These are phyloP conservation scores for Amblyopsis hoosieri DNA, from an alignment of 2,797 vertebrate genomes.

Conservation along the genomic window DNA sequence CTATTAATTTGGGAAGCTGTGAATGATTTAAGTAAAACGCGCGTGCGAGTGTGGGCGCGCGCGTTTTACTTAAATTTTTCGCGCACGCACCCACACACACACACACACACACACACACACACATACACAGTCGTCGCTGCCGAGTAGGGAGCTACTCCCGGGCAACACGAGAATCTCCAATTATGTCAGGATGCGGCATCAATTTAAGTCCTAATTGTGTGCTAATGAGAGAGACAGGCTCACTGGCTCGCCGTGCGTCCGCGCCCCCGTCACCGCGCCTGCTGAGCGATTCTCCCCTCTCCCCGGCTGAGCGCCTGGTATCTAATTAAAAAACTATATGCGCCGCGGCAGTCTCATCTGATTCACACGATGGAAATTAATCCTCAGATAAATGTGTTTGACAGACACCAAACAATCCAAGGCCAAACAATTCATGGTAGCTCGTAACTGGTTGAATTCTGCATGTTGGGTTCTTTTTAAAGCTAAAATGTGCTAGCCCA, in stretches of 20 bases:
- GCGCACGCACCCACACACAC: slow-evolving; percentile 53
- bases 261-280: slow-evolving; percentile 89
- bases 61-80: too few relatives aligned
- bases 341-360: slow-evolving; percentile 89
- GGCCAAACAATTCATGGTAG: slow-evolving; percentile 1
- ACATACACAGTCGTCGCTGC: slow-evolving; percentile 74
- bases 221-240: slow-evolving; percentile 94
- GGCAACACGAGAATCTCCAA: slow-evolving; percentile 92
- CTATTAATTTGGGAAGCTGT: slow-evolving; percentile 32
- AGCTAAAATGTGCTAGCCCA: background rate
- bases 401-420: slow-evolving; percentile 65
- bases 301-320: slow-evolving; percentile 86
- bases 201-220: slow-evolving; percentile 98
- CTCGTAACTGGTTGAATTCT: slow-evolving; percentile 4
- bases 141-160: slow-evolving; percentile 85
- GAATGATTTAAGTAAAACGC: too few relatives aligned
- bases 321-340: slow-evolving; percentile 99
- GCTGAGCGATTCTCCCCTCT: slow-evolving; percentile 63
- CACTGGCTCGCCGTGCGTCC: slow-evolving; percentile 89
- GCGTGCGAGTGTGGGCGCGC: too few relatives aligned
- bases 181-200: slow-evolving; percentile 95
- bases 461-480: slow-evolving; percentile 11
- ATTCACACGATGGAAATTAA: slow-evolving; percentile 97
- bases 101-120: slow-evolving; percentile 10
- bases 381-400: slow-evolving; percentile 94